Conservation (phyloP, 2,797 vertebrate species). For the Enteromius mattozi region DNA sequence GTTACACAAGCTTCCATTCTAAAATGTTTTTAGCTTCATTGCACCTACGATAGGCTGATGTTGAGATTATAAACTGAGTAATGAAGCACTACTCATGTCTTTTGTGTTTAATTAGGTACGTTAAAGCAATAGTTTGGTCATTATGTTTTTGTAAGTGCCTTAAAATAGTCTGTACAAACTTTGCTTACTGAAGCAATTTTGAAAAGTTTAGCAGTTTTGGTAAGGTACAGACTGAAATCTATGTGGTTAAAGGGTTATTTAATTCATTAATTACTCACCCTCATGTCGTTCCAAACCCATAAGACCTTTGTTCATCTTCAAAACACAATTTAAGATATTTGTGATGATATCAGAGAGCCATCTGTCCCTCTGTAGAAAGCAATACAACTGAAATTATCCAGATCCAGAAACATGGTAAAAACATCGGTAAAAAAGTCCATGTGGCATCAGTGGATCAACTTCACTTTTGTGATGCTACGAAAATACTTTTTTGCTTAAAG, state of each 20-base stretch:
- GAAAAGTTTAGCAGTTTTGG: neutral
- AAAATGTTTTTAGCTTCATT: constrained; percentile 16
- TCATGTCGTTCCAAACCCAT: too few species aligned
- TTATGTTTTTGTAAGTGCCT: neutral
- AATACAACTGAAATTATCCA: too few species aligned
- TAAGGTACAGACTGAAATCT: neutral
- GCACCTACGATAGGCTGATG: neutral
- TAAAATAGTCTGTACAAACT: neutral
- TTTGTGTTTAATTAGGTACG: constrained; percentile 20
- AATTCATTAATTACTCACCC: too few species aligned
- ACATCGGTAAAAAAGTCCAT: too few species aligned
- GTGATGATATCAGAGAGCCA: too few species aligned
- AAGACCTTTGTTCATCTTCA: too few species aligned
- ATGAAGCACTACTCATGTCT: neutral
- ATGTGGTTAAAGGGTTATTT: neutral
- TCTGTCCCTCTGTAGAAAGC: too few species aligned
- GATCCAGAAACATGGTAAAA: too few species aligned
- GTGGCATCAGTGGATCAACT: too few species aligned
- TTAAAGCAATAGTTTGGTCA: neutral
- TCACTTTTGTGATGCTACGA: too few species aligned
- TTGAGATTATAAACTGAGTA: constrained; percentile 12
- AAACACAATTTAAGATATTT: too few species aligned
- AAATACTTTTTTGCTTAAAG: too few species aligned
- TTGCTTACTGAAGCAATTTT: neutral
- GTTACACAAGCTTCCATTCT: constrained; percentile 31